Percentiles rank a stretch among this genome's conserved stretches.
These are phyloP conservation scores for Nematolebias whitei DNA, from an alignment of 2,113 vertebrate genomes.

Conservation along the genomic window DNA sequence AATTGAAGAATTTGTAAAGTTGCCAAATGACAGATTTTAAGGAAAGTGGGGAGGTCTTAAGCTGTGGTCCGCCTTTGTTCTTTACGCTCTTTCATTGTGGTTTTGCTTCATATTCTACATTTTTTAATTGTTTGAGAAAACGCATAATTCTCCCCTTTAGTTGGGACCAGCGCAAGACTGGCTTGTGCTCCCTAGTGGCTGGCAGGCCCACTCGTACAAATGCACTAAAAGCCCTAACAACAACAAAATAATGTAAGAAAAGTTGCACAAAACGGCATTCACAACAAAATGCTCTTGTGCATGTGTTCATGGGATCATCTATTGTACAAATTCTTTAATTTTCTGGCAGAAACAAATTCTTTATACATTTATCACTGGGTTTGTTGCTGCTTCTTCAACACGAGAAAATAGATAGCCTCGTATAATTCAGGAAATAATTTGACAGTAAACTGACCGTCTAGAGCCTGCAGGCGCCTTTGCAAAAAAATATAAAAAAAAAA, in stretches of 20 bases:
- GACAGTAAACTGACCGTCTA: slow-evolving; percentile 20
- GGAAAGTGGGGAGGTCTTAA: too few species aligned
- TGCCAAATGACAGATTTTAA: too few species aligned
- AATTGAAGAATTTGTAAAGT: too few species aligned
- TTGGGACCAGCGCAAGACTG: too few species aligned
- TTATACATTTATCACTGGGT: neutral
- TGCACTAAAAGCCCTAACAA: too few species aligned
- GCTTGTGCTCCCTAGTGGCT: too few species aligned
- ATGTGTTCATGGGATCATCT: neutral
- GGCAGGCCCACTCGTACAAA: too few species aligned
- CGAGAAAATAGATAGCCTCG: neutral
- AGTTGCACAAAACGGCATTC: neutral
- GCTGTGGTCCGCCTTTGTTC: too few species aligned
- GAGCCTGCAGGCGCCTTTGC: slow-evolving; percentile 6
- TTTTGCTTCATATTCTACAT: too few species aligned
- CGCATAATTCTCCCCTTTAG: too few species aligned
- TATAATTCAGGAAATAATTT: slow-evolving; percentile 14
- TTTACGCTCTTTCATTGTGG: too few species aligned
- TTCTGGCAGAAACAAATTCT: neutral
- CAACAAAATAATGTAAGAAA: neutral
- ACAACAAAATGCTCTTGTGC: neutral
- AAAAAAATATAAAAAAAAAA: slow-evolving; percentile 27
- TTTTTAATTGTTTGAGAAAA: too few species aligned
- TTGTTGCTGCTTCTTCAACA: neutral
- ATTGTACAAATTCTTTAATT: neutral